These are phyloP conservation scores for Drosophila cyrtoloma DNA, from an alignment of 2,888 invertebrate genomes.

Conservation along the genomic window DNA sequence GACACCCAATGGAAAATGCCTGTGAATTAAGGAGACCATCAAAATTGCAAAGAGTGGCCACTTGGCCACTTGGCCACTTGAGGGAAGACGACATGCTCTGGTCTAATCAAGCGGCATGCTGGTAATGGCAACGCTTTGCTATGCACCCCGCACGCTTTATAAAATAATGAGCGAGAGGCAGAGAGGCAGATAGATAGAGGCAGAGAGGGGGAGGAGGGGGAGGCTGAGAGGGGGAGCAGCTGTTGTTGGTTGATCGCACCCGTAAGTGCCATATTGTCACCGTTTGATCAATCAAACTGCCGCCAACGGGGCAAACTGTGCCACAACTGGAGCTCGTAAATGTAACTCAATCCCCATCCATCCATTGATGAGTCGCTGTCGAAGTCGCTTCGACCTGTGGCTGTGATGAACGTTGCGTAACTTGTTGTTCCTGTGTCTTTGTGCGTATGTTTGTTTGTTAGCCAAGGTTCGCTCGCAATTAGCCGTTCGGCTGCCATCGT, in stretches of 20 bases:
- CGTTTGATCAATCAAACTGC: slow-evolving; percentile 80
- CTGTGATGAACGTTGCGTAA: slow-evolving; percentile 67
- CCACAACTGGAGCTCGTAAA: slow-evolving; percentile 67
- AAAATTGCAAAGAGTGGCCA: slow-evolving; percentile 25
- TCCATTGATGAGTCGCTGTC: slow-evolving; percentile 65
- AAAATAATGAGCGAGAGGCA: slow-evolving; percentile 71
- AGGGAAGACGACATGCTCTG: slow-evolving; percentile 8
- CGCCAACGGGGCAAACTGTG: slow-evolving; percentile 58
- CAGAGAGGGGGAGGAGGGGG: not conserved
- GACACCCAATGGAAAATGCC: slow-evolving; percentile 57
- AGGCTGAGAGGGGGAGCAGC: slow-evolving; percentile 4
- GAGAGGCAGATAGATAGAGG: not conserved
- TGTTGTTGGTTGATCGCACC: slow-evolving; percentile 66
- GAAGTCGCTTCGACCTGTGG: slow-evolving; percentile 9
- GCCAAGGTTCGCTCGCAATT: slow-evolving; percentile 74
- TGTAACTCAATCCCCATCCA: slow-evolving; percentile 73
- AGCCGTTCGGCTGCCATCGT: slow-evolving; percentile 72
- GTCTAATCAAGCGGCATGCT: slow-evolving; percentile 79
- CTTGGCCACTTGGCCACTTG: slow-evolving; percentile 7
- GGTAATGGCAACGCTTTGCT: slow-evolving; percentile 78
- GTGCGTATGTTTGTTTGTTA: slow-evolving; percentile 24
- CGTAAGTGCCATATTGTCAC: slow-evolving; percentile 84
- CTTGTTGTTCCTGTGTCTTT: slow-evolving; percentile 72
- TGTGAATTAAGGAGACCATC: slow-evolving; percentile 46
- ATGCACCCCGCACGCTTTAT: slow-evolving; percentile 81